A percentile compares a stretch with the other conserved stretches of the same genome.
phyloP scores from a whole-genome alignment of 23 tunicate species.

The Halocynthia roretzi region DNA sequence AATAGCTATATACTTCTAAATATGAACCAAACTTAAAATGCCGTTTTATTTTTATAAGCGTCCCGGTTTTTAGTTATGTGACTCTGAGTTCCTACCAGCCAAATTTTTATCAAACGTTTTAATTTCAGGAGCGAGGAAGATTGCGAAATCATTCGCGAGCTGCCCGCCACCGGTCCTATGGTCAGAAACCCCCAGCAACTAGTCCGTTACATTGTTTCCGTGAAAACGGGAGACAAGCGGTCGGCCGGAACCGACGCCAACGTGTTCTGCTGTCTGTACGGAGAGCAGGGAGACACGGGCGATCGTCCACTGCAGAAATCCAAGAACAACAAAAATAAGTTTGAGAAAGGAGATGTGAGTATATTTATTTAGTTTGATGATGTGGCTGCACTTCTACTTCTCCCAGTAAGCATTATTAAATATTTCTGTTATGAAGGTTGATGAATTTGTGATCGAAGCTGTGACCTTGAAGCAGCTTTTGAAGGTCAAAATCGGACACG shows the following conservation, averaged over 20 bases:
- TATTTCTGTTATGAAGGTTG: conserved; percentile 32
- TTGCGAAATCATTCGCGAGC: conserved; percentile 88
- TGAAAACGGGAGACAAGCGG: conserved; percentile 63
- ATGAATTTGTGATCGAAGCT: conserved; percentile 88
- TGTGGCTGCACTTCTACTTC: not conserved
- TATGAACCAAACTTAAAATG: not conserved
- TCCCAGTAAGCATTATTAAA: not conserved
- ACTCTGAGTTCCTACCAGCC: no score
- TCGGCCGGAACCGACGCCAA: conserved; percentile 96
- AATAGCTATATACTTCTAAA: not conserved
- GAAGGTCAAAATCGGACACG: conserved; percentile 90
- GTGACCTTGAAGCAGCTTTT: conserved; percentile 58
- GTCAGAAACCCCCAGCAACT: conserved; percentile 64
- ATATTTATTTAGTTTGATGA: no score
- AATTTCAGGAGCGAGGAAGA: conserved; percentile 54
- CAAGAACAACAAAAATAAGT: conserved; percentile 61
- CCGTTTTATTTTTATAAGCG: no score
- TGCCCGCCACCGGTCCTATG: conserved; percentile 82
- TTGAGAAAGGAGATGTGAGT: conserved; percentile 70
- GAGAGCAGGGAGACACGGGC: conserved; percentile 96
- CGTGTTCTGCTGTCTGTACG: conserved; percentile 82
- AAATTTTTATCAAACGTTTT: not conserved
- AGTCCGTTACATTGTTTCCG: conserved; percentile 76
- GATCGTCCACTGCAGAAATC: conserved; percentile 65
- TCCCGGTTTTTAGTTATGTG: no score